Percentiles rank a stretch among this genome's conserved stretches.
These are phyloP conservation scores for Rallus crepitans DNA, from an alignment of 2,797 vertebrate species.

Conservation along the genomic window DNA sequence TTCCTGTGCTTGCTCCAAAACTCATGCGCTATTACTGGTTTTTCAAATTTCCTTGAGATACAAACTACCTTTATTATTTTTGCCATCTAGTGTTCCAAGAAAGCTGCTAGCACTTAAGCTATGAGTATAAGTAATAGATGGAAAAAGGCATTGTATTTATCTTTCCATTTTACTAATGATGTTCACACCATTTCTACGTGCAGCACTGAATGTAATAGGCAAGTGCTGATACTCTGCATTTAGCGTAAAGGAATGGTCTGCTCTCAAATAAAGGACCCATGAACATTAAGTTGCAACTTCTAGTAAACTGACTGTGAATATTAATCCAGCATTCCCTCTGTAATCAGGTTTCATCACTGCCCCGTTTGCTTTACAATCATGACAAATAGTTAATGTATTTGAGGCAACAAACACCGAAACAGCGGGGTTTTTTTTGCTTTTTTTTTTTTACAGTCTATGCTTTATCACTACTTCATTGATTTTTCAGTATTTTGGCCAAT, in stretches of 20 bases:
- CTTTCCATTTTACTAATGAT: not conserved
- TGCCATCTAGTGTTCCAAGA: not conserved
- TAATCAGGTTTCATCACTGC: not conserved
- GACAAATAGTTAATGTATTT: not conserved
- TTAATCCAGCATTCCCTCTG: not conserved
- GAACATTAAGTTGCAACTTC: not conserved
- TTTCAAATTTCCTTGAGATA: not conserved
- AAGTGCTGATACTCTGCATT: not conserved
- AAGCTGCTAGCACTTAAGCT: not conserved
- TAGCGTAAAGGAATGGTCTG: not conserved
- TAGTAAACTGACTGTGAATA: constrained; percentile 6
- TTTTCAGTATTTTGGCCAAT: constrained; percentile 44
- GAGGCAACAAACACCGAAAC: not conserved
- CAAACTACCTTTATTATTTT: not conserved
- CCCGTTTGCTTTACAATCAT: not conserved
- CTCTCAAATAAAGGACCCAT: not conserved
- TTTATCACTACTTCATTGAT: constrained; percentile 31
- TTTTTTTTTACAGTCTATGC: not conserved
- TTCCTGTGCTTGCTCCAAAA: not conserved
- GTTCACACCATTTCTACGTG: not conserved
- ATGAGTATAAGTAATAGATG: not conserved
- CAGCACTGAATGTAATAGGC: not conserved
- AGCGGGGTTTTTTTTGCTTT: not conserved
- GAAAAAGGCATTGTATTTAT: not conserved
- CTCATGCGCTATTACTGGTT: not conserved